These are phyloP conservation scores for Poecile montanus DNA, from an alignment of 2,797 vertebrate genomes.

Conservation along the genomic window DNA sequence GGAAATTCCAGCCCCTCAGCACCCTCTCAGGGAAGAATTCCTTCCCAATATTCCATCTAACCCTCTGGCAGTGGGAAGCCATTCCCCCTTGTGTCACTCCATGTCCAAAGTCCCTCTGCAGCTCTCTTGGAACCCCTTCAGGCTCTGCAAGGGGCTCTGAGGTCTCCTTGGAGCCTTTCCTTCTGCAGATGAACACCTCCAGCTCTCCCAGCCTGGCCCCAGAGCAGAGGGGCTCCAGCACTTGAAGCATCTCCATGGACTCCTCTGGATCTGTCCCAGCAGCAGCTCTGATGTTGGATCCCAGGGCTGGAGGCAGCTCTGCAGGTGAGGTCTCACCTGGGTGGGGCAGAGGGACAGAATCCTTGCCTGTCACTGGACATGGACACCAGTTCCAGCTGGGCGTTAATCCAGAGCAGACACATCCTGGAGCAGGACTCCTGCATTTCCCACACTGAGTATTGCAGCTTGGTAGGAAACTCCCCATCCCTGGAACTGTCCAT, in stretches of 20 bases:
- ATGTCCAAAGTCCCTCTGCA: neutral
- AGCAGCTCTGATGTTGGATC: neutral
- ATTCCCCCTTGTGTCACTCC: neutral
- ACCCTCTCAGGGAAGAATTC: neutral
- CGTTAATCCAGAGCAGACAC: neutral
- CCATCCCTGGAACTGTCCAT: neutral
- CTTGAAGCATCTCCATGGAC: neutral
- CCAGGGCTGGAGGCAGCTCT: neutral
- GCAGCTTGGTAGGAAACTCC: neutral
- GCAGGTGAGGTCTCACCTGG: neutral
- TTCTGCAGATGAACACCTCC: neutral
- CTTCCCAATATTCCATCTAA: neutral
- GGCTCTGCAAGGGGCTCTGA: rapidly evolving
- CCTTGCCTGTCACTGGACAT: neutral
- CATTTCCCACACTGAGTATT: rapidly evolving
- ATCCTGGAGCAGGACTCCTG: neutral
- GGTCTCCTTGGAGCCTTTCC: rapidly evolving
- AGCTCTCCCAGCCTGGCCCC: neutral
- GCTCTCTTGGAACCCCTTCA: neutral
- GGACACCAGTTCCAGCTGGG: neutral
- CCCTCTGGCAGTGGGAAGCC: neutral
- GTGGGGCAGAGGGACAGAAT: rapidly evolving
- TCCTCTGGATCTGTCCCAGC: neutral
- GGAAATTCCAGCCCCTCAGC: neutral
- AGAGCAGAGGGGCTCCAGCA: neutral